These are phyloP conservation scores for Gallinago media DNA, from an alignment of 2,113 vertebrate genomes.

Conservation along the genomic window DNA sequence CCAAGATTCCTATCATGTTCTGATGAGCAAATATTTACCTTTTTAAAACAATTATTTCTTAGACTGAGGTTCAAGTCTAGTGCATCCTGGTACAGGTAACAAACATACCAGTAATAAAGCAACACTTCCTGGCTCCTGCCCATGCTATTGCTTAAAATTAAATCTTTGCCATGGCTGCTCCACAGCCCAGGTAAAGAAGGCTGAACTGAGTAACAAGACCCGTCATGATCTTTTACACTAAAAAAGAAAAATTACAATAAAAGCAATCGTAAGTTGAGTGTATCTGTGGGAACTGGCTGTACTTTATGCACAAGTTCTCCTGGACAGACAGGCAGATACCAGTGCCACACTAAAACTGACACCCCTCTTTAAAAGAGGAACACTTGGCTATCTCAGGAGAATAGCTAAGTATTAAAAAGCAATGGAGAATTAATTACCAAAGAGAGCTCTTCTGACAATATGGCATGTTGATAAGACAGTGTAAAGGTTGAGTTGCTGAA, in stretches of 20 bases:
- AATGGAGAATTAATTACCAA: background rate
- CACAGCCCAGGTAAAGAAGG: background rate
- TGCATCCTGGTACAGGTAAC: background rate
- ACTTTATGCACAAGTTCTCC: background rate
- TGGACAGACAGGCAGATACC: background rate
- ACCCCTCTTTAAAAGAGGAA: background rate
- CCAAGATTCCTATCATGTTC: background rate
- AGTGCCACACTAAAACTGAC: background rate
- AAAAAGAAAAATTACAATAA: background rate
- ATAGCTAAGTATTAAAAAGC: background rate
- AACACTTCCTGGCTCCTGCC: background rate
- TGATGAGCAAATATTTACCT: conserved; percentile 46
- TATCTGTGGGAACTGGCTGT: background rate
- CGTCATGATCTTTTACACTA: background rate
- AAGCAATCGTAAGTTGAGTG: background rate
- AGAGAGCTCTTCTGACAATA: background rate
- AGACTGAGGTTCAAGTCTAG: background rate
- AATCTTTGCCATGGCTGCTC: background rate
- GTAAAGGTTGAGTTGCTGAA: background rate
- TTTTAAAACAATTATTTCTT: background rate
- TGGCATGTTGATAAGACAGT: background rate
- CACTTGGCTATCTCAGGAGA: background rate
- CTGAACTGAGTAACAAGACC: background rate
- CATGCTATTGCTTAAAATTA: background rate
- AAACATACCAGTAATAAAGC: background rate